Base-by-base conservation (phyloP, 2,113 vertebrate species). In the Xenopus borealis region DNA sequence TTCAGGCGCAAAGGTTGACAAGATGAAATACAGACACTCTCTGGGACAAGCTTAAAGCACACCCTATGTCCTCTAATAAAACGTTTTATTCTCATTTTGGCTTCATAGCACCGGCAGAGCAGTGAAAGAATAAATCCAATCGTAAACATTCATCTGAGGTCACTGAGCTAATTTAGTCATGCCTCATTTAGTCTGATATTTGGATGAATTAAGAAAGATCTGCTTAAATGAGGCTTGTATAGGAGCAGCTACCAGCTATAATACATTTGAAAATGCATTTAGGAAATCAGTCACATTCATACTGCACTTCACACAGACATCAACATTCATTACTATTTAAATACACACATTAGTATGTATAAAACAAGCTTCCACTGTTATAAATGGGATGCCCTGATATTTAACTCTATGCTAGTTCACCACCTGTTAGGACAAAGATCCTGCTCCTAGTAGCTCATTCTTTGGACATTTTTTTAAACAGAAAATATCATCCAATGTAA, bases 121-220 rank as follows among this genome's bases (percentile, higher is more conserved):
- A 85, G 79, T 82, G 79, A 83, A 85, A 80, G 70, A 86, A 84
- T 82, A 81, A 10, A 72, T 69, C 79, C 1, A 1, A 33, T 62
- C 72, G 79, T 80, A 79, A 78, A 80, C 65, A 69, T 83, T 86
- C 84, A 78, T 78, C 75, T 80, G 46, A 77, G 78, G 81, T 81
- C 82, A 81, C 64, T 67, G 77, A 78, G 81, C 47, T 50, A n/a
- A n/a, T 12, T 82, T 67, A 72, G 81, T 81, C 81, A 81, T 75
- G 82, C 69, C 33, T 46, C 69, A 59, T 79, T 83, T 81, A 73
- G 78, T 78, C 61, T 75, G 75, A 84, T 55, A 58, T 40, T 71
- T 78, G 78, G 50, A 76, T 65, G n/a, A 82, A 78, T 52, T 70
- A 70, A 40, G 78, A 78, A 66, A 80, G 79, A 70, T 47, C 70